These are phyloP conservation scores for Galendromus occidentalis DNA, from an alignment of 1,140 invertebrate genomes.

Conservation along the genomic window DNA sequence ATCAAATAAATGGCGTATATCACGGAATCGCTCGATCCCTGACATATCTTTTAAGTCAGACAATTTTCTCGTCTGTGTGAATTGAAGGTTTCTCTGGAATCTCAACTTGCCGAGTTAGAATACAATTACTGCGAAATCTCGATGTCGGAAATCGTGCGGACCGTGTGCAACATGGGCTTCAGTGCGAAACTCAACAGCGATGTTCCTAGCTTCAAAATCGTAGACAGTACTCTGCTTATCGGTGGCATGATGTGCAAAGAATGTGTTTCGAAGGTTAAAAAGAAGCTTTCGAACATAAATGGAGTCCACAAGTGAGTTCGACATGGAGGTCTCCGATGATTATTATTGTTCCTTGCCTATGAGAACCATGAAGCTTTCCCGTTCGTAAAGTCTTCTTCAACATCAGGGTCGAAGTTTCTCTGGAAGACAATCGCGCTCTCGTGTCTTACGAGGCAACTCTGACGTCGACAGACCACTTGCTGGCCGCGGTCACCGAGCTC, in stretches of 20 bases:
- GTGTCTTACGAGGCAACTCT: slow-evolving; percentile 1
- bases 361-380: too few relatives aligned
- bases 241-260: slow-evolving; percentile 8
- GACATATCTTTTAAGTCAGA: too few relatives aligned
- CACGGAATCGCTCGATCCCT: too few relatives aligned
- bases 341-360: too few relatives aligned
- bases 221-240: background rate
- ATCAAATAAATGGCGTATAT: slow-evolving; percentile 21
- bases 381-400: too few relatives aligned
- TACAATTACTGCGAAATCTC: background rate
- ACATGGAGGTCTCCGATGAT: too few relatives aligned
- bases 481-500: background rate
- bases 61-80: background rate
- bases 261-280: background rate
- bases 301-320: background rate
- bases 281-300: background rate
- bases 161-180: background rate
- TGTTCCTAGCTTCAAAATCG: background rate
- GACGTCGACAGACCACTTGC: background rate
- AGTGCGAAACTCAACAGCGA: background rate
- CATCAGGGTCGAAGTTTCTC: background rate
- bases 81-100: background rate
- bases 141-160: slow-evolving; percentile 3
- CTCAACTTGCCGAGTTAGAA: background rate
- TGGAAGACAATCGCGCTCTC: background rate